Conservation (phyloP, 2,797 vertebrate species). For the Gallinago solitaria region DNA sequence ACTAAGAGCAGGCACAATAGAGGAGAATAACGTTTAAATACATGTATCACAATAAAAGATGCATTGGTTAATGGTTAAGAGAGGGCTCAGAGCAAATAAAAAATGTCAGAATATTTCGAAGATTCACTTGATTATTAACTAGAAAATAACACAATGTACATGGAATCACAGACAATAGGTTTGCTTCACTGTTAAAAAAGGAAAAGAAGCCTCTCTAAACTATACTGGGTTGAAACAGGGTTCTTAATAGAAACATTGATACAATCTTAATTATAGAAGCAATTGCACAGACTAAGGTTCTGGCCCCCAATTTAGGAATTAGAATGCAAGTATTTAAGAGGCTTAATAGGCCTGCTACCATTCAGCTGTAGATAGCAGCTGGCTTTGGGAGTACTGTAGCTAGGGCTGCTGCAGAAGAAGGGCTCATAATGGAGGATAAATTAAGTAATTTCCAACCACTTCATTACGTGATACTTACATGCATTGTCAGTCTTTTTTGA, state of each 20-base stretch:
- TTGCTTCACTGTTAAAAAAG: background rate
- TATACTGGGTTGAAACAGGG: background rate
- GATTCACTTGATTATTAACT: background rate
- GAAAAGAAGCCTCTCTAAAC: background rate
- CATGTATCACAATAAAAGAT: background rate
- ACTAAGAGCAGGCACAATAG: background rate
- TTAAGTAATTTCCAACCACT: conserved; percentile 52
- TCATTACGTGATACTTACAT: conserved; percentile 2
- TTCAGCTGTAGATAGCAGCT: conserved; percentile 64
- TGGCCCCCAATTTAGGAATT: conserved; percentile 47
- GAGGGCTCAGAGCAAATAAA: background rate
- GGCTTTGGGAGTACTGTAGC: conserved; percentile 9
- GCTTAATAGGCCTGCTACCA: conserved; percentile 48
- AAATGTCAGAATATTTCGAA: conserved; percentile 10
- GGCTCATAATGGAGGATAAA: conserved; percentile 44
- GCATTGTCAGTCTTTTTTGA: background rate
- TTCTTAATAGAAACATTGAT: conserved; percentile 29
- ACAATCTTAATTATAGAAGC: conserved; percentile 59
- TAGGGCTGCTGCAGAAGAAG: background rate
- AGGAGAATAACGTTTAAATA: background rate
- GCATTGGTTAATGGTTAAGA: background rate
- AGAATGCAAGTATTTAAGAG: conserved; percentile 58
- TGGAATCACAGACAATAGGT: background rate
- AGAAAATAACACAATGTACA: background rate
- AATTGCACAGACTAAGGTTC: conserved; percentile 36